These are phyloP conservation scores for Galleria mellonella DNA, from an alignment of 1,140 invertebrate species.

Conservation along the genomic window DNA sequence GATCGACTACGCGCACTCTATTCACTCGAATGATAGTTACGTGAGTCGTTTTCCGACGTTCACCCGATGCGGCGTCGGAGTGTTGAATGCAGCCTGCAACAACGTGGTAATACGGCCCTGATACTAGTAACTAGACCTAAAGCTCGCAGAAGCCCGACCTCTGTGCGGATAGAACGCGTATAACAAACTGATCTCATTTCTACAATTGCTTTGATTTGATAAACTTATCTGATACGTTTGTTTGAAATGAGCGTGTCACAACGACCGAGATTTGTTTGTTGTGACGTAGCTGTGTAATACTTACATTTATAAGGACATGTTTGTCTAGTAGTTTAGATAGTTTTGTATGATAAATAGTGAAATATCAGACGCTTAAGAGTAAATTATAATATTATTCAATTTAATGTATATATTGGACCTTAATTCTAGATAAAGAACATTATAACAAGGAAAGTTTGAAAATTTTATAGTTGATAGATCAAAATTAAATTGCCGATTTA, in stretches of 20 bases:
- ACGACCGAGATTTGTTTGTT: conserved; percentile 53
- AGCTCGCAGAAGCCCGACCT: conserved; percentile 37
- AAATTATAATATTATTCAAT: too few species aligned
- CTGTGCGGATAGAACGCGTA: conserved; percentile 11
- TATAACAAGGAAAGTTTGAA: too few species aligned
- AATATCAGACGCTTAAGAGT: too few species aligned
- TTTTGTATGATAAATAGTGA: too few species aligned
- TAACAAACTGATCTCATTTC: conserved; percentile 61
- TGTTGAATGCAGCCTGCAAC: conserved; percentile 51
- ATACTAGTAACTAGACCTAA: conserved; percentile 12
- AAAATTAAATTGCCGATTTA: too few species aligned
- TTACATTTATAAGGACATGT: conserved; percentile 8
- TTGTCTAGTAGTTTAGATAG: neutral
- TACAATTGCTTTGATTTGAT: conserved; percentile 61
- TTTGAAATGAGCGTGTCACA: conserved; percentile 53
- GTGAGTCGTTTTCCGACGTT: conserved; percentile 63
- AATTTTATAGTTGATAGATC: too few species aligned
- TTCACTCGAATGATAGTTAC: conserved; percentile 62
- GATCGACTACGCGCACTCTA: conserved; percentile 65
- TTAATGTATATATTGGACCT: too few species aligned
- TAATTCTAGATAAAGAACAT: too few species aligned
- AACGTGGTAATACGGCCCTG: conserved; percentile 43
- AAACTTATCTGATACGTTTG: conserved; percentile 37
- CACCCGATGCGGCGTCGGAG: conserved; percentile 52
- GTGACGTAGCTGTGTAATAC: conserved; percentile 31